A percentile compares a stretch with the other conserved stretches of the same genome.
phyloP scores from a whole-genome alignment of 2,797 vertebrate species.

The Euphonia xanthogaster region DNA sequence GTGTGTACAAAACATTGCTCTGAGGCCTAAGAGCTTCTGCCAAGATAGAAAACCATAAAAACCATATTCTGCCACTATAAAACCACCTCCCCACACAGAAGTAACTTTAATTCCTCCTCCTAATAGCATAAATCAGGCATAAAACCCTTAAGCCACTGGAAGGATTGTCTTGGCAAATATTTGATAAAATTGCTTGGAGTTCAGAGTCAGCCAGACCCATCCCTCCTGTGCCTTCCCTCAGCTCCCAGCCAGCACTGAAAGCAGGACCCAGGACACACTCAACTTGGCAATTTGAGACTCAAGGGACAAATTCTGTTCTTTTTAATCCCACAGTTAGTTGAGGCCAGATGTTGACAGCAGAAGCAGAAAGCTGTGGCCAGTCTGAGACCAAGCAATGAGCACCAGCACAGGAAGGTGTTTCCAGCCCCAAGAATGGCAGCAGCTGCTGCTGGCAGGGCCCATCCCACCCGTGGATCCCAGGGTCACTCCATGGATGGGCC shows the following conservation, averaged over 20 bases:
- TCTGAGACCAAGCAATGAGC: rapidly evolving
- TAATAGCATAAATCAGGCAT: not conserved
- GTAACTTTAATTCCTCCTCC: not conserved
- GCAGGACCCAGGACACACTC: not conserved
- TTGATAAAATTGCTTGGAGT: not conserved
- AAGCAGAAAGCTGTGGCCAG: not conserved
- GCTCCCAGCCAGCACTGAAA: not conserved
- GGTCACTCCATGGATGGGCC: not conserved
- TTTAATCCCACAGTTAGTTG: not conserved
- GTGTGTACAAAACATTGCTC: not conserved
- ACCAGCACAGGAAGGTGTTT: not conserved
- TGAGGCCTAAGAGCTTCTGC: not conserved
- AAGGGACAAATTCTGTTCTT: not conserved
- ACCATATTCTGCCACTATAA: not conserved
- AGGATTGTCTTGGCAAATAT: not conserved
- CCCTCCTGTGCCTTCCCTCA: not conserved
- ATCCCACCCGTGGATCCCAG: not conserved
- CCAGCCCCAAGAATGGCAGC: not conserved
- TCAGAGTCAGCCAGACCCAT: not conserved
- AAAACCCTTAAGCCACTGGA: not conserved
- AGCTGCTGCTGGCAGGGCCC: not conserved
- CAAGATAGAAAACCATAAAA: not conserved
- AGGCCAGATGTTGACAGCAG: not conserved
- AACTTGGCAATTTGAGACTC: not conserved
- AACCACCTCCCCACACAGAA: not conserved